A percentile compares a stretch with the other conserved stretches of the same genome.
phyloP scores from a whole-genome alignment of 2,113 vertebrate genomes.

The Xenus cinereus region DNA sequence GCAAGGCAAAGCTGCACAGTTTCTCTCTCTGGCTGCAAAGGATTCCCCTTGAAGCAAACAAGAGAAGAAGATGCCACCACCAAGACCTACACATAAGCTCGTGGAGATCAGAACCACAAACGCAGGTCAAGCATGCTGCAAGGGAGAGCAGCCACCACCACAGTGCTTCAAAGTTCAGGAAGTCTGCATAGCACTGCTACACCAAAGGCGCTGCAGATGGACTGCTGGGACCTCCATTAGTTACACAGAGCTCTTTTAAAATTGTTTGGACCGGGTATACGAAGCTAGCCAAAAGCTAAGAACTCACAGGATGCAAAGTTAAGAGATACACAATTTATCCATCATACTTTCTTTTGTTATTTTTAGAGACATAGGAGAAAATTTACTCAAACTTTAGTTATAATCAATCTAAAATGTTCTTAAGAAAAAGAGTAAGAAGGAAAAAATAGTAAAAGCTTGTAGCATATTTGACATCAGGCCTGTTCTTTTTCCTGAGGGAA shows the following conservation, averaged over 20 bases:
- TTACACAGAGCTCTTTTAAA: not conserved
- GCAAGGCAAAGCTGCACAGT: not conserved
- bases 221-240: not conserved
- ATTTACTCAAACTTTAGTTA: not conserved
- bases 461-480: not conserved
- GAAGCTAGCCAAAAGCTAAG: not conserved
- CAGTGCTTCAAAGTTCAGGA: not conserved
- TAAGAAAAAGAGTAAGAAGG: not conserved
- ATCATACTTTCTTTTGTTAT: not conserved
- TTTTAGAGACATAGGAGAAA: not conserved
- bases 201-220: not conserved
- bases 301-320: not conserved
- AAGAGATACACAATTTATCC: not conserved
- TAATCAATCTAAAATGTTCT: not conserved
- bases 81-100: not conserved
- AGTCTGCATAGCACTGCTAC: rapidly evolving
- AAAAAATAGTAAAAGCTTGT: not conserved
- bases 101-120: not conserved
- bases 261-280: rapidly evolving
- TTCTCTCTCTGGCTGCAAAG: not conserved
- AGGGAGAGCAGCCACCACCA: not conserved
- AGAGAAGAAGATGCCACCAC: not conserved
- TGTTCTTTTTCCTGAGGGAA: not conserved
- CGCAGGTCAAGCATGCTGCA: rapidly evolving
- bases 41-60: not conserved